These are phyloP conservation scores for Odontothrips loti DNA, from an alignment of 2,888 invertebrate species.

Conservation along the genomic window DNA sequence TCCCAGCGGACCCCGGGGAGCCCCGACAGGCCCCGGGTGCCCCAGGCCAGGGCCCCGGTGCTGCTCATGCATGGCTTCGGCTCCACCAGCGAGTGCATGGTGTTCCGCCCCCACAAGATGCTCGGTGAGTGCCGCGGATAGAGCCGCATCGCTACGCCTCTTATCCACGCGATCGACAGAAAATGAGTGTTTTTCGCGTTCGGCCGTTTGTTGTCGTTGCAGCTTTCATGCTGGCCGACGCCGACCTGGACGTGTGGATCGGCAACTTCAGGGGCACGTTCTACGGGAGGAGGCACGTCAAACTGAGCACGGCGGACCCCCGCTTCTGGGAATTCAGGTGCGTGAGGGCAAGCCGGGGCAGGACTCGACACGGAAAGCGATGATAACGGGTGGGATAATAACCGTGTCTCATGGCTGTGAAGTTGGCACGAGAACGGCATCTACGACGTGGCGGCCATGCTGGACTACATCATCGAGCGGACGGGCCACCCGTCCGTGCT, in stretches of 20 bases:
- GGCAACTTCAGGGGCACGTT: background rate
- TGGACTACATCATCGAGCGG: background rate
- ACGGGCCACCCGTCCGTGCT: background rate
- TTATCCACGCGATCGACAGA: background rate
- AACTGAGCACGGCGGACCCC: background rate
- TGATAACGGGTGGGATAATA: too few species aligned
- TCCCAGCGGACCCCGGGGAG: background rate
- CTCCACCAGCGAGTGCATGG: conserved; percentile 10
- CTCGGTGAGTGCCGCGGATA: background rate
- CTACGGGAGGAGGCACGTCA: background rate
- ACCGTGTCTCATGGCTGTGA: too few species aligned
- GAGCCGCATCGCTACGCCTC: too few species aligned
- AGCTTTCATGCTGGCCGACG: conserved; percentile 1
- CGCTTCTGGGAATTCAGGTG: background rate
- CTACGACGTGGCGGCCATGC: background rate
- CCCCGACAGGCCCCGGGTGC: background rate
- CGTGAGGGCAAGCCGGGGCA: background rate
- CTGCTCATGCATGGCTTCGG: background rate
- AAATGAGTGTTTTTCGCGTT: background rate
- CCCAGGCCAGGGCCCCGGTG: background rate
- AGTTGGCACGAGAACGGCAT: background rate
- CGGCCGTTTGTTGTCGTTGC: too few species aligned
- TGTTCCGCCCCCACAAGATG: background rate
- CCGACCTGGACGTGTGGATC: background rate
- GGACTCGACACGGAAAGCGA: too few species aligned